Conservation (phyloP, 2,888 invertebrate genomes). For the Aspidapion aeneum region DNA sequence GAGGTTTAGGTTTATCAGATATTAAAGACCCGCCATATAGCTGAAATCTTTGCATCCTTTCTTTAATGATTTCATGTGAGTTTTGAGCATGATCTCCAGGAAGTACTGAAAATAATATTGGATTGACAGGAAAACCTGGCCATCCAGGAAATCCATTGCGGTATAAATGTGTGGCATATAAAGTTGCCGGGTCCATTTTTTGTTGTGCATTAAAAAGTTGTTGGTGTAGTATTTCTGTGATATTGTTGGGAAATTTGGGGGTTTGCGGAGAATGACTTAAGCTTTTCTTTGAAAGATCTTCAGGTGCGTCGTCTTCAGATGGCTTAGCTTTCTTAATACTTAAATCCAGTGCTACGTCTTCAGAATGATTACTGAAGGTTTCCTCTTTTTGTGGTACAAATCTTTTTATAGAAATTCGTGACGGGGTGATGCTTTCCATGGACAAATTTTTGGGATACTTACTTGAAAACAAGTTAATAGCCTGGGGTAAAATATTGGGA, state of each 20-base stretch:
- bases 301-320: constrained; percentile 42
- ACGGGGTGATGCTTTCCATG: not conserved
- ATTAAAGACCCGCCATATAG: constrained; percentile 67
- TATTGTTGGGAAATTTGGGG: constrained; percentile 27
- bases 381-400: constrained; percentile 24
- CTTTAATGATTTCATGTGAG: constrained; percentile 50
- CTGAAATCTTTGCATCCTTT: constrained; percentile 63
- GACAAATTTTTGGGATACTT: not conserved
- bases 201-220: constrained; percentile 57
- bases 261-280: constrained; percentile 38
- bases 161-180: constrained; percentile 61
- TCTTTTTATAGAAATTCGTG: not conserved
- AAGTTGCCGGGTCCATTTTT: constrained; percentile 58
- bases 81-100: constrained; percentile 54
- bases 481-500: not conserved
- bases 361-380: constrained; percentile 39
- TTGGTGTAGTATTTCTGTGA: constrained; percentile 57
- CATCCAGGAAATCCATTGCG: constrained; percentile 49
- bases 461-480: not conserved
- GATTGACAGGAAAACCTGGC: constrained; percentile 59
- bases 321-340: constrained; percentile 63
- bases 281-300: constrained; percentile 49
- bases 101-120: constrained; percentile 61
- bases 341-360: constrained; percentile 66
- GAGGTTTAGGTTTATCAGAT: constrained; percentile 46